Evolutionary conservation across 2,113 vertebrate species (phyloP), one percentile per base, ranked within the genome.

Genomic region (Origma solitaria): DNA sequence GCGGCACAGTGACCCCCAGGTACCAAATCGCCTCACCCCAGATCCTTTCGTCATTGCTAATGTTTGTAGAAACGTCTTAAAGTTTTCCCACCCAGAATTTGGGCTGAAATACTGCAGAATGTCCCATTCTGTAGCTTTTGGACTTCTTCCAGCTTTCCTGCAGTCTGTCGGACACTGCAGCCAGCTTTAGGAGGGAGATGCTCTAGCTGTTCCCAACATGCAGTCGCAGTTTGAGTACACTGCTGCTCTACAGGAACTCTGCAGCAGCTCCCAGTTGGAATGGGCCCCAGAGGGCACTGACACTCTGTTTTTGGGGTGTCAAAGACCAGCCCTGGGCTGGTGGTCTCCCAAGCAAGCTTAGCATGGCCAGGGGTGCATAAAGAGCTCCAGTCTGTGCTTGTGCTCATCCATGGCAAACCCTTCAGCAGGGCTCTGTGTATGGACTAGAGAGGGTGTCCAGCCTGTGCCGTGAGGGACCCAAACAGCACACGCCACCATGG

Each of bases 141-240:
- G 33, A 20, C 25, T 85, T 58, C 27, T 78, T 62, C 50, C 50
- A 61, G 40, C 40, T 61, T 3, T 47, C 20, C 50, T 77, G 33
- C 18, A n/a, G 35, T 15, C 16, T 22, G 37, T 11, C 38, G 73
- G 51, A 33, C 9, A 22, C 66, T 27, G 22, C 47, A 65, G 70
- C 13, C 35, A 68, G 53, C 53, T 76, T 69, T n/a, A 49, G 73
- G 47, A 56, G 28, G 49, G 49, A 5, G 58, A 11, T 54, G 40
- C 38, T 78, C 47, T 13, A 35, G 47, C n/a, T 30, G 33, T 42
- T 44, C 15, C 53, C 72, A 13, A 33, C 6, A 0, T 1, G 7
- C 5, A 64, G 49, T 2, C 1, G 0, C 2, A 8, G 65, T 17
- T 3, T 11, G 57, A 33, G 22, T 0, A 2, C 15, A 4, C 15